A percentile compares a stretch with the other conserved stretches of the same genome.
phyloP scores from a whole-genome alignment of 2,113 vertebrate species.

The Crocuta crocuta region DNA sequence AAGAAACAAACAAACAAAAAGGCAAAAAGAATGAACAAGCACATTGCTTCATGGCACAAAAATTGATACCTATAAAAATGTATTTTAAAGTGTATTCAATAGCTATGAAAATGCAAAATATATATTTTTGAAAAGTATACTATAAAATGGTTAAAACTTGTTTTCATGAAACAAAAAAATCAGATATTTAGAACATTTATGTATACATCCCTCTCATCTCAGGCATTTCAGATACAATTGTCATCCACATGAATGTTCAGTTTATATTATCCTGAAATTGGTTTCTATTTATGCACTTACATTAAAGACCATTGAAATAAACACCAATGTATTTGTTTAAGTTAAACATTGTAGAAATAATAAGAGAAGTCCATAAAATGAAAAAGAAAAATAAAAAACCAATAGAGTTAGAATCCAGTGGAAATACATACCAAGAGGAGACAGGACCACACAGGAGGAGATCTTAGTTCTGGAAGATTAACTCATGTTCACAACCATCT shows the following conservation, averaged over 20 bases:
- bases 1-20: not conserved
- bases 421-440: not conserved
- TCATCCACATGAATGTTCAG: not conserved
- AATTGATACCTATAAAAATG: not conserved
- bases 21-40: not conserved
- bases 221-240: not conserved
- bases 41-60: not conserved
- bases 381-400: not conserved
- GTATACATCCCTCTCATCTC: not conserved
- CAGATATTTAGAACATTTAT: not conserved
- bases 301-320: not conserved
- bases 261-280: not conserved
- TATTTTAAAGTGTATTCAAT: not conserved
- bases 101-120: not conserved
- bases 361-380: not conserved
- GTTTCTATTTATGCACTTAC: not conserved
- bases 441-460: accelerated
- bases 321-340: not conserved
- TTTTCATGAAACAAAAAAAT: not conserved
- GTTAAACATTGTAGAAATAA: not conserved
- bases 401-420: not conserved
- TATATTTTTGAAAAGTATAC: not conserved
- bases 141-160: not conserved
- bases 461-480: not conserved
- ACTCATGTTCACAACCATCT: not conserved